Conservation (phyloP, 1,140 invertebrate genomes). For the Tetragonula clypearis region DNA sequence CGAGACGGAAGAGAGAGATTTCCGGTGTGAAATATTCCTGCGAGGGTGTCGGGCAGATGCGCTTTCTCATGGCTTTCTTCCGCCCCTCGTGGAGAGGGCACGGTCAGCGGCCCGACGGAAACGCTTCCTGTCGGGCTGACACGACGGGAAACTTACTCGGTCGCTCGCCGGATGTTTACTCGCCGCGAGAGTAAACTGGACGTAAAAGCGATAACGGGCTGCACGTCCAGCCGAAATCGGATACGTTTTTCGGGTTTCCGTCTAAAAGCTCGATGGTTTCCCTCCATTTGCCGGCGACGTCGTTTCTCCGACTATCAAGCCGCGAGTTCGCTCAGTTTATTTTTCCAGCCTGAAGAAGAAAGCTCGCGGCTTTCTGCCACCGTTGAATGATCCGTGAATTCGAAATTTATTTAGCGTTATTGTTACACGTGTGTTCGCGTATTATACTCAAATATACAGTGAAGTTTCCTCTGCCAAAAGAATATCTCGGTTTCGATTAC, state of each 20-base stretch:
- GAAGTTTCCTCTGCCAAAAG: no score
- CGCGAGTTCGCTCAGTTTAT: not conserved
- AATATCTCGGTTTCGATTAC: no score
- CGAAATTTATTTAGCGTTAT: no score
- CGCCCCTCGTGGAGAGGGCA: not conserved
- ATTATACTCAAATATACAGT: no score
- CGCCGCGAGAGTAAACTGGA: conserved; percentile 41
- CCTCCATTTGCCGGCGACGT: conserved; percentile 41
- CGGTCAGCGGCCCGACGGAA: conserved; percentile 11
- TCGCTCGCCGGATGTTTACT: conserved; percentile 56
- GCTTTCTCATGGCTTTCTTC: conserved; percentile 8
- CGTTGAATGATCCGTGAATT: no score
- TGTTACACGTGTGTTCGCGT: no score
- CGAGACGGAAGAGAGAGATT: no score
- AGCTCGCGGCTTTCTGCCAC: not conserved
- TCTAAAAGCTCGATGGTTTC: conserved; percentile 59
- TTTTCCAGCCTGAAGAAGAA: not conserved
- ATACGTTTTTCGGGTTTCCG: conserved; percentile 60
- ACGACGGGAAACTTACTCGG: conserved; percentile 55
- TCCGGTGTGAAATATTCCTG: conserved; percentile 20
- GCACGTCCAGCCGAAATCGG: conserved; percentile 58
- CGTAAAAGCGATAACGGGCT: conserved; percentile 49
- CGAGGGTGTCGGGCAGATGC: conserved; percentile 14
- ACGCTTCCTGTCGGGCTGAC: conserved; percentile 33
- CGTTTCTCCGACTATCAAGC: not conserved